These are phyloP conservation scores for Takifugu ocellatus DNA, from an alignment of 2,797 vertebrate genomes.

Conservation along the genomic window DNA sequence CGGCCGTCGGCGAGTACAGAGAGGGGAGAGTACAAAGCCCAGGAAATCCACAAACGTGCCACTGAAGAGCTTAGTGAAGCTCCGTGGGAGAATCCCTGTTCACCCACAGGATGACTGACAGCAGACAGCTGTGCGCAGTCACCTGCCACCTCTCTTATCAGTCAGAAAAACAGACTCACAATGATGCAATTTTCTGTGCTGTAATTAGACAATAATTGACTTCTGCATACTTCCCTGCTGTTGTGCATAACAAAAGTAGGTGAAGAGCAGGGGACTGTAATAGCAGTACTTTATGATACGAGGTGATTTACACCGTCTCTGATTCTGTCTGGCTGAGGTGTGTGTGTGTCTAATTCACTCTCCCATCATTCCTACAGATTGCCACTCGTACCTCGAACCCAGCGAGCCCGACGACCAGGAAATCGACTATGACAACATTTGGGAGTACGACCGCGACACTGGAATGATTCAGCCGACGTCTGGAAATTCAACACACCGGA, in stretches of 20 bases:
- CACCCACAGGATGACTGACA: constrained; percentile 50
- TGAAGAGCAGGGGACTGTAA: constrained; percentile 22
- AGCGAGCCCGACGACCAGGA: constrained; percentile 81
- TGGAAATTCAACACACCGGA: constrained; percentile 78
- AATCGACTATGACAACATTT: constrained; percentile 85
- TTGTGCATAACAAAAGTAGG: constrained; percentile 7
- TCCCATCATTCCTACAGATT: constrained; percentile 62
- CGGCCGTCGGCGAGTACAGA: constrained; percentile 26
- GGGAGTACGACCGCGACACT: constrained; percentile 72
- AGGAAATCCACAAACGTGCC: constrained; percentile 48
- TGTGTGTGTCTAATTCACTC: constrained; percentile 54
- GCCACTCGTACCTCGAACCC: constrained; percentile 74
- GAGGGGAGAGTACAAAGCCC: constrained; percentile 19
- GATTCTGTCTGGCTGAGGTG: constrained; percentile 25
- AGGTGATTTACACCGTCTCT: constrained; percentile 7
- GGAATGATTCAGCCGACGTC: constrained; percentile 73
- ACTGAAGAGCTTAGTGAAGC: constrained; percentile 41
- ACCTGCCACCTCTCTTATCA: constrained; percentile 10
- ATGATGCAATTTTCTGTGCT: not conserved
- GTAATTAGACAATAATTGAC: not conserved
- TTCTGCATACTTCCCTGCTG: not conserved
- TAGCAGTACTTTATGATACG: constrained; percentile 32
- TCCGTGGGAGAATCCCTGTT: constrained; percentile 49
- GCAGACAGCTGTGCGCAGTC: constrained; percentile 46
- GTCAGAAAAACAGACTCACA: constrained; percentile 11